These are phyloP conservation scores for Mandrillus leucophaeus DNA, from an alignment of 2,113 vertebrate genomes.

Conservation along the genomic window DNA sequence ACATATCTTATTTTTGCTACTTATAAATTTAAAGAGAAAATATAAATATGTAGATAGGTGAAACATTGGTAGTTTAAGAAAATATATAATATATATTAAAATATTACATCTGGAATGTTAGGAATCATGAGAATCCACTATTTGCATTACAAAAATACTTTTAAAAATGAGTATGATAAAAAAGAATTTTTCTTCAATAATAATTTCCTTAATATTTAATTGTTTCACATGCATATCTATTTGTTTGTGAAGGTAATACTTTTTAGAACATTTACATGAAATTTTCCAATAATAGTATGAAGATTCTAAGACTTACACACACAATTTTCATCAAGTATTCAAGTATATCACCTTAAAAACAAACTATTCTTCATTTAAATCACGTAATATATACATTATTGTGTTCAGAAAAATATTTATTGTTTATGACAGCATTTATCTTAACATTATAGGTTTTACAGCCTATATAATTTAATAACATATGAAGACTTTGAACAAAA, in stretches of 20 bases:
- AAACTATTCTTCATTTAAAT: not conserved
- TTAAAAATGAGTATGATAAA: not conserved
- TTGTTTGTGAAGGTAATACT: not conserved
- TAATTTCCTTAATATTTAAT: not conserved
- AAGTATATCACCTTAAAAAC: not conserved
- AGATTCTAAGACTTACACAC: not conserved
- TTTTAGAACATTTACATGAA: not conserved
- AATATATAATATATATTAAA: not conserved
- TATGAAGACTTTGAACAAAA: not conserved
- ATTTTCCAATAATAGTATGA: not conserved
- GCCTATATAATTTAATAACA: not conserved
- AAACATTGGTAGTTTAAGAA: not conserved
- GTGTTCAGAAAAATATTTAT: not conserved
- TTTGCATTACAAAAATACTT: not conserved
- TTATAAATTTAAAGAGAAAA: not conserved
- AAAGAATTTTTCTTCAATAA: not conserved
- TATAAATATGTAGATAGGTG: not conserved
- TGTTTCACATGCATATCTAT: not conserved
- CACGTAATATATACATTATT: not conserved
- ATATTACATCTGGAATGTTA: not conserved
- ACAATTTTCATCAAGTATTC: not conserved
- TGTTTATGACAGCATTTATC: not conserved
- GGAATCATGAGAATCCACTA: not conserved
- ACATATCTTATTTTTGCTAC: not conserved
- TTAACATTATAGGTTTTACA: not conserved